These are phyloP conservation scores for Napeogenes sylphis DNA, from an alignment of 2,888 invertebrate species.

Conservation along the genomic window DNA sequence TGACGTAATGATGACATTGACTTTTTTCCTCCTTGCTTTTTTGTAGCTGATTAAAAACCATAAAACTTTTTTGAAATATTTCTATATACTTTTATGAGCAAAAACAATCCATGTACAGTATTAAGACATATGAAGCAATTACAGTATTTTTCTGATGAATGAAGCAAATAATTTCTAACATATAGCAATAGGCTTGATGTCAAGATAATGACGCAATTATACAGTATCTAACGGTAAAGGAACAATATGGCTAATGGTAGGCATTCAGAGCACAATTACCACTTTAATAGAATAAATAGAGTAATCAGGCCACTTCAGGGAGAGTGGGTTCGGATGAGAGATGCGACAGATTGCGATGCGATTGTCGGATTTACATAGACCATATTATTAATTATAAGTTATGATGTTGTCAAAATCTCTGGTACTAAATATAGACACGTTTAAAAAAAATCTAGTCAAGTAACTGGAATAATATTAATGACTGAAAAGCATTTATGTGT, in stretches of 20 bases:
- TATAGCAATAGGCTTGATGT: constrained; percentile 12
- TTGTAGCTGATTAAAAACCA: constrained; percentile 14
- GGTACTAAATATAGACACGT: too few species aligned
- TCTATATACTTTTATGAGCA: too few species aligned
- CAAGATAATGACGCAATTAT: constrained; percentile 34
- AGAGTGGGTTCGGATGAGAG: constrained; percentile 40
- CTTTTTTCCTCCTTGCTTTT: constrained; percentile 38
- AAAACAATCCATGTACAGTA: too few species aligned
- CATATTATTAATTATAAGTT: too few species aligned
- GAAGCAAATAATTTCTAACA: neutral
- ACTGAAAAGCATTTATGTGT: too few species aligned
- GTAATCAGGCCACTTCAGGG: constrained; percentile 73
- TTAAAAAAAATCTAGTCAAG: too few species aligned
- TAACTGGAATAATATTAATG: too few species aligned
- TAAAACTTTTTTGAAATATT: constrained; percentile 12
- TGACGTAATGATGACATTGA: constrained; percentile 64
- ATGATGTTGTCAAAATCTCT: too few species aligned
- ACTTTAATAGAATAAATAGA: constrained; percentile 75
- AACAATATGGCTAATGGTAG: constrained; percentile 68
- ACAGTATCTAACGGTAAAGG: constrained; percentile 40
- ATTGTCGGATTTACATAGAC: neutral
- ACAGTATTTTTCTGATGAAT: too few species aligned
- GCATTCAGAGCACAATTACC: constrained; percentile 70
- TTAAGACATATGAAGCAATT: too few species aligned
- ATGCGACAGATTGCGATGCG: constrained; percentile 34